phyloP scores from a whole-genome alignment of 2,888 invertebrate species.

The Ariolimax columbianus region DNA sequence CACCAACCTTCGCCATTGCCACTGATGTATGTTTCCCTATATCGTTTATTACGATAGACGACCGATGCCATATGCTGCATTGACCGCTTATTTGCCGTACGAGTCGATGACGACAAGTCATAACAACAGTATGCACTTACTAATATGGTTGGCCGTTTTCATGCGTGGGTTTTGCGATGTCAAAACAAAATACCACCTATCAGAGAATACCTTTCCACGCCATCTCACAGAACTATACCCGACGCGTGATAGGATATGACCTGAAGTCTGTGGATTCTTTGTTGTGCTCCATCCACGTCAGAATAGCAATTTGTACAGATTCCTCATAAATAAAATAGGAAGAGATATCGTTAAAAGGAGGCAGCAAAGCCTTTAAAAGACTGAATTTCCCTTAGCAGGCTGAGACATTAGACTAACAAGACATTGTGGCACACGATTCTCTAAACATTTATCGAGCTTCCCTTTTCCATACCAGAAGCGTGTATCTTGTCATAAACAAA shows the following conservation, averaged over 20 bases:
- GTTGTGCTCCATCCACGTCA: neutral
- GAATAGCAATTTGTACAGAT: neutral
- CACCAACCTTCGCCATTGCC: too few species aligned
- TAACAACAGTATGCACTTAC: too few species aligned
- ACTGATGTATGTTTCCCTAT: too few species aligned
- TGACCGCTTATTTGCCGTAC: too few species aligned
- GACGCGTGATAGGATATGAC: neutral
- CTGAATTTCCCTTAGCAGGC: neutral
- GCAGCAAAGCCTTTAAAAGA: slow-evolving; percentile 1
- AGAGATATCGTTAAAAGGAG: neutral
- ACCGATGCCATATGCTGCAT: too few species aligned
- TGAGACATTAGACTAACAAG: neutral
- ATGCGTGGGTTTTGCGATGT: neutral
- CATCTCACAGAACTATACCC: neutral
- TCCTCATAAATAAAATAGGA: neutral
- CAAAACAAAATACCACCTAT: neutral
- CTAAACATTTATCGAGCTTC: neutral
- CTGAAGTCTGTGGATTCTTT: neutral
- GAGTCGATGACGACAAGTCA: too few species aligned
- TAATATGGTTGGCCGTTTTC: too few species aligned
- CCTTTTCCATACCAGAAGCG: neutral
- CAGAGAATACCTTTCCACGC: neutral
- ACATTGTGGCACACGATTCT: neutral
- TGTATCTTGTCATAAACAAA: neutral
- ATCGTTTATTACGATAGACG: too few species aligned